Base-by-base conservation (phyloP, 30 jellyfish, hydroid and myxozoan species). In the Phacellophora camtschatica region DNA sequence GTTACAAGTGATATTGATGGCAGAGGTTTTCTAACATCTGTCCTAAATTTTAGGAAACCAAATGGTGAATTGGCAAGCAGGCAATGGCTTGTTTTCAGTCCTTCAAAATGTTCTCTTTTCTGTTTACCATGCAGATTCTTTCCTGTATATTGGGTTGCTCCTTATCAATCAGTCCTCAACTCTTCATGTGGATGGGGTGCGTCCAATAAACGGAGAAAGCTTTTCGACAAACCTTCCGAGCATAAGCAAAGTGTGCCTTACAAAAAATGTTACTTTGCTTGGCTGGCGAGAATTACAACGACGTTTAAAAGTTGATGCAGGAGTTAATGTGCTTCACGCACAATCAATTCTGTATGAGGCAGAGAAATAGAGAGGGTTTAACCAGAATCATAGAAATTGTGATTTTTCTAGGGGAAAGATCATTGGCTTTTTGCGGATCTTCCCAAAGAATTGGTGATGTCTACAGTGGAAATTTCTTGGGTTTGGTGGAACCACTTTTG, bases 351-450 rank as follows among this genome's bases (percentile, higher is more conserved):
- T 70, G 25, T 70, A 70, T 1, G 84, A 70, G 54, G 65, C 65
- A 6, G 71, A 70, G 19, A 46, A 29, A 48, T 70, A 71, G 84
- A 64, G 66, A 43, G 37, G 5, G 46, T 33, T 55, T 51, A 13
- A 19, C 41, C 5, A 9, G 82, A 33, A 53, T 50, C 42, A 15
- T 74, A 20, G 81, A 51, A n/a, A 65, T 53, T 5, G 66, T 56
- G 22, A 19, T 74, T 20, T 74, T 74, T 27, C 87, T 74, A 51
- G 87, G 77, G 4, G 77, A 56, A 39, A 43, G 87, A 36, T 80
- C 81, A 19, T 18, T 74, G 64, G 81, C 77, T 15, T 74, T 74
- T 74, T 61, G 87, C 12, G 87, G 87, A 13, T 5, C 34, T 51
- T 53, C 81, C 20, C 65, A 51, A 13, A 34, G 19, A 42, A 74